Conservation (phyloP, 2,113 vertebrate species). For the Zosterops lateralis region DNA sequence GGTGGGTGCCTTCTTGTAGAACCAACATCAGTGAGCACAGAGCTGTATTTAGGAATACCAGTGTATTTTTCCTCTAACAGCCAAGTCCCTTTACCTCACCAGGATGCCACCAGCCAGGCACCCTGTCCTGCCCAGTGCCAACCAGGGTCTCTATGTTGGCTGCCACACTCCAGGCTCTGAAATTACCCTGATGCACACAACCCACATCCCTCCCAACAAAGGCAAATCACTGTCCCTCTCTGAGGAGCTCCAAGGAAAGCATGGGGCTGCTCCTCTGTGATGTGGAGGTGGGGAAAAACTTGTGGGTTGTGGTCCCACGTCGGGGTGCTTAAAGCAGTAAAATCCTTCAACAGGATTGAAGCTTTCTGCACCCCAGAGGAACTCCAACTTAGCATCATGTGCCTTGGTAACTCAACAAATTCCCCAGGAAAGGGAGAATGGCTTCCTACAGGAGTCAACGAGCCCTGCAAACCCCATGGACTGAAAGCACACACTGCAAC, state of each 20-base stretch:
- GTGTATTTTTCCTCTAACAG: not conserved
- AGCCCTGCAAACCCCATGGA: accelerated
- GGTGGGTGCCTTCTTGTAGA: not conserved
- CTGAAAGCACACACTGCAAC: not conserved
- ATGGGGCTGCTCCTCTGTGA: not conserved
- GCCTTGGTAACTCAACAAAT: not conserved
- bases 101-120: not conserved
- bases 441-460: accelerated
- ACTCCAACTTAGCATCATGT: accelerated
- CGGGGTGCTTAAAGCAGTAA: not conserved
- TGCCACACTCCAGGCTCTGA: not conserved
- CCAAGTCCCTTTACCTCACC: not conserved
- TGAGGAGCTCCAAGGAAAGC: not conserved
- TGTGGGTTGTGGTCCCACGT: not conserved
- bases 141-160: accelerated
- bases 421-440: not conserved
- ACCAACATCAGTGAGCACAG: not conserved
- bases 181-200: not conserved
- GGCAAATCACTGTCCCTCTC: not conserved
- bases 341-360: not conserved
- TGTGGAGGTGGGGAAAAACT: not conserved
- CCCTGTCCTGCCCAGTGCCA: not conserved
- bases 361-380: not conserved
- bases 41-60: not conserved
- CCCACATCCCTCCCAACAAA: not conserved